Evolutionary conservation across 2,113 vertebrate species (phyloP).

Genomic region (Coturnix japonica): DNA sequence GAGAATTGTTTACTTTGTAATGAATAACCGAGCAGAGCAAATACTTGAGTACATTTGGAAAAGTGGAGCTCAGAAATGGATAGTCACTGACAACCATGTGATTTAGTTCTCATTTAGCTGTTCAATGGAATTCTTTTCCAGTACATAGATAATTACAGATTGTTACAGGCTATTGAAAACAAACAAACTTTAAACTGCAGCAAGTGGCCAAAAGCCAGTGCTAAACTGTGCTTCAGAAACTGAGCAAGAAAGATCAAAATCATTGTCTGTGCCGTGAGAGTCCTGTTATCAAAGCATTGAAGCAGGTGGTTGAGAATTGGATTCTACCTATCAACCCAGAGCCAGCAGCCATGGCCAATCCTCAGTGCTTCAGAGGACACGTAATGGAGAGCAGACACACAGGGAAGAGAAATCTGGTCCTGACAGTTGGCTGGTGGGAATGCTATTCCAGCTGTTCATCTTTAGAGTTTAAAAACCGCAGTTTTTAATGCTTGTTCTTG

Average conservation of each 20-base stretch:
- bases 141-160: neutral
- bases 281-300: neutral
- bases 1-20: conserved; percentile 13
- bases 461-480: neutral
- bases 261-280: neutral
- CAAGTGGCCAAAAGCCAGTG: neutral
- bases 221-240: neutral
- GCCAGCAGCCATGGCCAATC: neutral
- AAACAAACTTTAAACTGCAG: neutral
- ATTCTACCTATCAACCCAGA: neutral
- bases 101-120: neutral
- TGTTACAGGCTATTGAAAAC: neutral
- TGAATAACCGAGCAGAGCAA: neutral
- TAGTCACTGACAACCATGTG: neutral
- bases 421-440: neutral
- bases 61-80: neutral
- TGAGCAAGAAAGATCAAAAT: neutral
- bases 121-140: neutral
- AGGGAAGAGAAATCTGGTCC: neutral
- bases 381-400: neutral
- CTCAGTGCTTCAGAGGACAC: neutral
- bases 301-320: neutral
- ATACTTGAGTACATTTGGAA: neutral
- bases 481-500: neutral
- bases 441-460: neutral